phyloP scores from a whole-genome alignment of 2,113 vertebrate species.

The Onychostruthus taczanowskii region DNA sequence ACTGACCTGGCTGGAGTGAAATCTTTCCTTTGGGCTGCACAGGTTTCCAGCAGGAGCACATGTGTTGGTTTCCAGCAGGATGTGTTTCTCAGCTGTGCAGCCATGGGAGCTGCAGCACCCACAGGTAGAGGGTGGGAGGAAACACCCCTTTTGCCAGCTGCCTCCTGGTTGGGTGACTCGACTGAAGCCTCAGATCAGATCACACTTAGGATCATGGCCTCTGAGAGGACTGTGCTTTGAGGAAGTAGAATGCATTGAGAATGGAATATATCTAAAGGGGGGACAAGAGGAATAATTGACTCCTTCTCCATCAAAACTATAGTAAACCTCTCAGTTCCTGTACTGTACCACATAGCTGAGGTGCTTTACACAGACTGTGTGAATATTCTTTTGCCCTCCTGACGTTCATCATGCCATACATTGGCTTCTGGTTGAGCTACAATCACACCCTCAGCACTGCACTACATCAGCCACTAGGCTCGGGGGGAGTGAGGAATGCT shows the following conservation, averaged over 20 bases:
- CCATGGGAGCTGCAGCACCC: not conserved
- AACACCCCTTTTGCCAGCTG: not conserved
- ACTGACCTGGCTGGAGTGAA: not conserved
- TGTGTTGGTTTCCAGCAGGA: not conserved
- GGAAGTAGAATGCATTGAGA: not conserved
- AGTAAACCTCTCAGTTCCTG: not conserved
- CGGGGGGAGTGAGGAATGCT: not conserved
- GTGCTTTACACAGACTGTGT: not conserved
- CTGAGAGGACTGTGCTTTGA: not conserved
- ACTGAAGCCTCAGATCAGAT: not conserved
- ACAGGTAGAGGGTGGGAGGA: fast-evolving
- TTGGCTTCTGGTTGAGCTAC: not conserved
- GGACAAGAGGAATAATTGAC: not conserved
- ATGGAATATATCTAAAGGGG: not conserved
- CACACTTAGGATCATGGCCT: not conserved
- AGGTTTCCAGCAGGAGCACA: not conserved
- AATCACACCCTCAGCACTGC: not conserved
- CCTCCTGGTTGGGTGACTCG: not conserved
- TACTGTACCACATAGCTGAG: not conserved
- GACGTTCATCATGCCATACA: not conserved
- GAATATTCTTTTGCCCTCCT: not conserved
- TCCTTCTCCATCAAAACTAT: not conserved
- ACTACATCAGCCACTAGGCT: not conserved
- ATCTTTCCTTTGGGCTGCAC: not conserved
- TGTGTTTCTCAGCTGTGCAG: not conserved